These are phyloP conservation scores for Cirrhinus mrigala DNA, from an alignment of 2,797 vertebrate genomes.

Conservation along the genomic window DNA sequence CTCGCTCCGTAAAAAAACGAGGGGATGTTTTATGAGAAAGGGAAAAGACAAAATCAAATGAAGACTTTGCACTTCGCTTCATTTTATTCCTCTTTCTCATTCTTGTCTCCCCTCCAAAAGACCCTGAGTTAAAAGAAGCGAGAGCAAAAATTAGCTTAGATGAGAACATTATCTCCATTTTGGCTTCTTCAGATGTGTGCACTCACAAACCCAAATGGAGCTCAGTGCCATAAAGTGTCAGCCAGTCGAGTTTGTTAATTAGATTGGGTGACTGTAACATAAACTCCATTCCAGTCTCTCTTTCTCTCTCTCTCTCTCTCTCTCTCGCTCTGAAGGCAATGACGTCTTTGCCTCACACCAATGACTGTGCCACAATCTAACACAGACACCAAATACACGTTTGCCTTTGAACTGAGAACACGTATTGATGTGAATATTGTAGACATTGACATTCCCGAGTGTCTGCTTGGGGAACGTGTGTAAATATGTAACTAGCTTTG, in stretches of 20 bases:
- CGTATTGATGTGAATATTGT: constrained; percentile 42
- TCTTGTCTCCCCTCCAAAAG: constrained; percentile 18
- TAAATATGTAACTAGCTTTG: constrained; percentile 67
- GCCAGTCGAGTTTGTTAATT: constrained; percentile 30
- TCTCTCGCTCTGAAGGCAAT: not conserved
- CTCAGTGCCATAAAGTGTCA: constrained; percentile 26
- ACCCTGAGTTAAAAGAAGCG: constrained; percentile 28
- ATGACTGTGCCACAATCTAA: constrained; percentile 23
- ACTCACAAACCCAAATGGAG: constrained; percentile 13
- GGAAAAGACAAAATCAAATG: constrained; percentile 26
- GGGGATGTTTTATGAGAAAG: constrained; percentile 4
- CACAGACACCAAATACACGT: constrained; percentile 40
- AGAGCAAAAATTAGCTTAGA: constrained; percentile 51
- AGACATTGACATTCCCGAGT: constrained; percentile 16
- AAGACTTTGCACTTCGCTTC: constrained; percentile 8
- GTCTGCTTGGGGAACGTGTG: constrained; percentile 54
- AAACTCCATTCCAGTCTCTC: constrained; percentile 19
- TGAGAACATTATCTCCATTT: constrained; percentile 47
- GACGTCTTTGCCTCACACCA: constrained; percentile 15
- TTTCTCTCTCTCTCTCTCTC: not conserved
- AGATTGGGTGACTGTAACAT: constrained; percentile 36
- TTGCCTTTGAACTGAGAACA: constrained; percentile 39
- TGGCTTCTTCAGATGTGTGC: constrained; percentile 15
- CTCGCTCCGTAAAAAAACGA: not conserved
- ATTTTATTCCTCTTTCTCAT: not conserved